phyloP scores from a whole-genome alignment of 2,113 vertebrate genomes.

The Eonycteris spelaea region DNA sequence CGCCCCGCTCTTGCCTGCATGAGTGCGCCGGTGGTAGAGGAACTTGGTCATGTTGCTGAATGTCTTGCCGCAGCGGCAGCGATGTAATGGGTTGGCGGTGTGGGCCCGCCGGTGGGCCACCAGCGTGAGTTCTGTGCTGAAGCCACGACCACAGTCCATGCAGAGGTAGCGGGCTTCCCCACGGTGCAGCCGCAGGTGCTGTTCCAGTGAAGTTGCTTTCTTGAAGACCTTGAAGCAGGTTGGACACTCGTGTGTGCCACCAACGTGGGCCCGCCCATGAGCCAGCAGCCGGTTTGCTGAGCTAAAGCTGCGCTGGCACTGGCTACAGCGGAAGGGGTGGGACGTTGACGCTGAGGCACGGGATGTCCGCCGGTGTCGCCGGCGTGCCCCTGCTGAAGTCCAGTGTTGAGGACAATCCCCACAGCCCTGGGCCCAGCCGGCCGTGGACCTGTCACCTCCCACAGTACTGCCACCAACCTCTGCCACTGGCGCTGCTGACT shows the following conservation, averaged over 20 bases:
- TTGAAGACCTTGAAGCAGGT: slow-evolving; percentile 93
- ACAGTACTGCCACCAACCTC: not conserved
- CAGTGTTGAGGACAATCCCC: slow-evolving; percentile 81
- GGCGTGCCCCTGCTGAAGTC: slow-evolving; percentile 4
- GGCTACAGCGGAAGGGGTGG: slow-evolving; percentile 75
- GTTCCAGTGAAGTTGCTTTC: slow-evolving; percentile 89
- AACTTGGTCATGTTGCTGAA: slow-evolving; percentile 97
- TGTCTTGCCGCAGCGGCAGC: slow-evolving; percentile 91
- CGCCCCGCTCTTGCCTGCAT: slow-evolving; percentile 82
- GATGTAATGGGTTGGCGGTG: slow-evolving; percentile 90
- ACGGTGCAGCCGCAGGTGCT: slow-evolving; percentile 90
- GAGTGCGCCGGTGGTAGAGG: slow-evolving; percentile 92
- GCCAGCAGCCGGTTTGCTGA: slow-evolving; percentile 89
- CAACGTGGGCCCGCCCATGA: slow-evolving; percentile 89
- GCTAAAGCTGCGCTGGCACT: slow-evolving; percentile 86
- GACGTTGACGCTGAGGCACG: not conserved
- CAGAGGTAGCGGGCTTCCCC: slow-evolving; percentile 92
- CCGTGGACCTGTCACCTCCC: not conserved
- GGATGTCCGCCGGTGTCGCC: slow-evolving; percentile 60
- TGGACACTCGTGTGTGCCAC: slow-evolving; percentile 88
- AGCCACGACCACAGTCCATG: slow-evolving; percentile 91
- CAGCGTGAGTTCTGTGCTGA: slow-evolving; percentile 91
- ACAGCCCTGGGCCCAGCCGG: slow-evolving; percentile 68
- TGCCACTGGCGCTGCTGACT: not conserved
- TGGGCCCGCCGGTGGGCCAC: slow-evolving; percentile 92